A percentile compares a stretch with the other conserved stretches of the same genome.
Conservation (phyloP, 2,888 invertebrate genomes). For the Serripes groenlandicus region DNA sequence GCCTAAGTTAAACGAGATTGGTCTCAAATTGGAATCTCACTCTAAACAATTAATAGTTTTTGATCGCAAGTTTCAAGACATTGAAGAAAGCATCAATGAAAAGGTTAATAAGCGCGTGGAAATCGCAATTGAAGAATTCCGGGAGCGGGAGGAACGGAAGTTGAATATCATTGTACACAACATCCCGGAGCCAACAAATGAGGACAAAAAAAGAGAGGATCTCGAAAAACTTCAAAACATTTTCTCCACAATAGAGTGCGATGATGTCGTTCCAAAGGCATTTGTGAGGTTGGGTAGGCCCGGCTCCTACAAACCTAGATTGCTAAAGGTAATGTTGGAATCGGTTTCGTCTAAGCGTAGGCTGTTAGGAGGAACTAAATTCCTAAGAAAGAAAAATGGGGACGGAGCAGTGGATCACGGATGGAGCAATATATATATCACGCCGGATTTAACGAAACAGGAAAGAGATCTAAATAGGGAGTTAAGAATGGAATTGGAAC, state of each 20-base stretch:
- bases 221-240: neutral
- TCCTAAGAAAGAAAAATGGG: constrained; percentile 2
- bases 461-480: constrained; percentile 12
- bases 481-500: neutral
- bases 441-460: constrained; percentile 15
- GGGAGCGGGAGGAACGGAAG: constrained; percentile 27
- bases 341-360: constrained; percentile 3
- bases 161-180: constrained; percentile 30
- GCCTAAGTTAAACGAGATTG: constrained; percentile 21
- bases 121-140: constrained; percentile 21
- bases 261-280: neutral
- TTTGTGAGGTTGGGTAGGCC: constrained; percentile 9
- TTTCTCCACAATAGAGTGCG: neutral
- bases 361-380: neutral
- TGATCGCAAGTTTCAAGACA: neutral
- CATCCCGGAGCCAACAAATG: constrained; percentile 2
- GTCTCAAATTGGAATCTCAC: neutral
- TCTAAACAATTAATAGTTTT: neutral
- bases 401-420: neutral
- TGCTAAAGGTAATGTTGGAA: neutral
- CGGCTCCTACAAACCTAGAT: neutral
- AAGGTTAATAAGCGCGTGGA: constrained; percentile 8
- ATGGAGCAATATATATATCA: constrained; percentile 16
- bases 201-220: constrained; percentile 4
- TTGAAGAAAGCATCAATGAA: neutral